Evolutionary conservation across 1,140 invertebrate genomes (phyloP), one percentile per base, ranked within the genome.

Genomic region (Drosophila pseudoobscura): DNA sequence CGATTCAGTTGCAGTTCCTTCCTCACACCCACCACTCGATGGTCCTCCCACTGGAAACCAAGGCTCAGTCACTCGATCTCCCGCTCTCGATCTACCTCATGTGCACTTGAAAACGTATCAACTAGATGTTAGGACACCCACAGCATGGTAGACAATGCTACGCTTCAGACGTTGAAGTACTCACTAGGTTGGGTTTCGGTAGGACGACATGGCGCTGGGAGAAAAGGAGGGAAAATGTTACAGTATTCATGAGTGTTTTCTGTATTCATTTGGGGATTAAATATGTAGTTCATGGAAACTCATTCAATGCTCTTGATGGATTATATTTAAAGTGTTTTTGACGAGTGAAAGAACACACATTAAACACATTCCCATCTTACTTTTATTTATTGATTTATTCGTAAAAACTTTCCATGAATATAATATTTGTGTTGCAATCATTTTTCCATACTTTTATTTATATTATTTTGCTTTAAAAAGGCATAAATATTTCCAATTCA

Each of bases 171-270:
- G 47, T 65, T 65, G 46, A 59, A 58, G 49, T 85, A 87, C 82
- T 87, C 78, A 82, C 82, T 87, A 78, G 50, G 69, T 78, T 65
- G 83, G 78, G 43, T 52, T 57, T 57, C 50, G 55, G 43, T 53
- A 52, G 53, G 50, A 59, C 70, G 62, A 69, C 83, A 87, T 87
- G 59, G 65, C 53, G 78, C 82, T 88, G 65, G 0, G 8, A 9
- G 31, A 9, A 4, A 64, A 77, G 13, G 24, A 3, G 9, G 43
- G 35, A 5, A 39, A 39, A 1, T 39, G 1, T 13, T 13, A 13
- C 3, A 13, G 35, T 39, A 39, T 13, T 39, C 35, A 39, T 13
- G 35, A 39, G 35, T 39, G 35, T 39, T 39, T 13, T 39, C 11
- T 13, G 35, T 39, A 39, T 11, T 39, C 35, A 39, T 39, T 35